Evolutionary conservation across 2,797 vertebrate species (phyloP).

Genomic region (Esox lucius): DNA sequence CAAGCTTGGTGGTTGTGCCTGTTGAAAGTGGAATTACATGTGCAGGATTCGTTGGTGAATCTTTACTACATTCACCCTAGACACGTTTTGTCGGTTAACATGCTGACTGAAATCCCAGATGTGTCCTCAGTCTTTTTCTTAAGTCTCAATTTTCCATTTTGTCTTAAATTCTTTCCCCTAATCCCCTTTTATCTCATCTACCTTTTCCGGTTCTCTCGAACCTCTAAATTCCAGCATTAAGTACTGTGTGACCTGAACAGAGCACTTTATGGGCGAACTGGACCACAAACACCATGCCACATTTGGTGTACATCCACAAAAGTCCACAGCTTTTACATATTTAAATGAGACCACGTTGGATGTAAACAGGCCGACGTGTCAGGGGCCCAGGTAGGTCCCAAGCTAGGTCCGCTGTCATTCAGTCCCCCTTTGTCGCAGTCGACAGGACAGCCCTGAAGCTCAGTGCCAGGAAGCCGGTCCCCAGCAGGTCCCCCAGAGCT

Average conservation of each 20-base stretch:
- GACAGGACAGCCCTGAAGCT: slow-evolving; percentile 72
- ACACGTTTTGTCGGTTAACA: slow-evolving; percentile 8
- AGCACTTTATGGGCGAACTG: background rate
- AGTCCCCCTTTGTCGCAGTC: slow-evolving; percentile 33
- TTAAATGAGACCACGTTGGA: background rate
- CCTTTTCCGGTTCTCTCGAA: background rate
- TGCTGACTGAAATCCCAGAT: slow-evolving; percentile 22
- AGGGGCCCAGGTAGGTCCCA: too few species aligned
- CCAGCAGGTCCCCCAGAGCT: slow-evolving; percentile 85
- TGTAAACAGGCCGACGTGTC: background rate
- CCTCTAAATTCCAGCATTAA: slow-evolving; percentile 21
- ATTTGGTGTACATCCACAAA: background rate
- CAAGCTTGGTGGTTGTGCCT: slow-evolving; percentile 16
- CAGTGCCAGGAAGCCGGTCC: slow-evolving; percentile 81
- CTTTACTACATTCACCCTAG: slow-evolving; percentile 19
- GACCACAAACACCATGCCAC: background rate
- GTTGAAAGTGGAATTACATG: slow-evolving; percentile 7
- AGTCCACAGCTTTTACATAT: background rate
- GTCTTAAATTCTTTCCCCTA: background rate
- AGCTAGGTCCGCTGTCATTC: slow-evolving; percentile 9
- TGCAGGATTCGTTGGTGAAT: background rate
- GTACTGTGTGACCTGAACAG: background rate
- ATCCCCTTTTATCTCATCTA: background rate
- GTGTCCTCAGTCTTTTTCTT: background rate
- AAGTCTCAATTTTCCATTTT: background rate